A percentile compares a stretch with the other conserved stretches of the same genome.
Evolutionary conservation across 2,797 vertebrate species (phyloP).

Genomic region (Otolemur crassicaudatus): DNA sequence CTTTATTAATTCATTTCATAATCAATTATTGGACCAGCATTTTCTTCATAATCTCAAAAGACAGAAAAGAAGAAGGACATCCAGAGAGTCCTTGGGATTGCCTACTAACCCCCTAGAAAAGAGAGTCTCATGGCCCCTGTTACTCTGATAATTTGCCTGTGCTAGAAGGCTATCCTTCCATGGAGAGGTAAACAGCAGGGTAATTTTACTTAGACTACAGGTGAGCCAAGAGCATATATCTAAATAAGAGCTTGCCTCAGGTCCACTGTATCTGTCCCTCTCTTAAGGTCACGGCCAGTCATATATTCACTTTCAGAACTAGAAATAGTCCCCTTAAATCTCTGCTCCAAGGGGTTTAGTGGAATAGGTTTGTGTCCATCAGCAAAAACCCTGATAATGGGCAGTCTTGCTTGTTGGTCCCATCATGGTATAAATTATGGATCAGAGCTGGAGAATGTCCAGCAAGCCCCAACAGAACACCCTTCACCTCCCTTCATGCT

Average conservation of each 20-base stretch:
- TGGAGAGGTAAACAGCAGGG: not conserved
- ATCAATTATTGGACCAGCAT: not conserved
- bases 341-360: not conserved
- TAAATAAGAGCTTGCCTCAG: not conserved
- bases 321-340: not conserved
- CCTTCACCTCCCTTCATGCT: not conserved
- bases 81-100: not conserved
- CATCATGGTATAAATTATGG: not conserved
- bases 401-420: not conserved
- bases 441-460: not conserved
- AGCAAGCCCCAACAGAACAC: not conserved
- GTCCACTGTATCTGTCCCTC: not conserved
- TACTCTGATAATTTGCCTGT: not conserved
- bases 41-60: not conserved
- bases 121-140: no score
- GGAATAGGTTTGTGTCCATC: not conserved
- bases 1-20: not conserved
- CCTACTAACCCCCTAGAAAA: not conserved
- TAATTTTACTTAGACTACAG: not conserved
- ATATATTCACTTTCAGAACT: not conserved
- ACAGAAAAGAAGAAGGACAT: not conserved
- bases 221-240: not conserved
- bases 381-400: not conserved
- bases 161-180: not conserved
- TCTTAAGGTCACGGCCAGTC: not conserved